Conservation (phyloP, 1,140 invertebrate genomes). For the Drosophila ficusphila region DNA sequence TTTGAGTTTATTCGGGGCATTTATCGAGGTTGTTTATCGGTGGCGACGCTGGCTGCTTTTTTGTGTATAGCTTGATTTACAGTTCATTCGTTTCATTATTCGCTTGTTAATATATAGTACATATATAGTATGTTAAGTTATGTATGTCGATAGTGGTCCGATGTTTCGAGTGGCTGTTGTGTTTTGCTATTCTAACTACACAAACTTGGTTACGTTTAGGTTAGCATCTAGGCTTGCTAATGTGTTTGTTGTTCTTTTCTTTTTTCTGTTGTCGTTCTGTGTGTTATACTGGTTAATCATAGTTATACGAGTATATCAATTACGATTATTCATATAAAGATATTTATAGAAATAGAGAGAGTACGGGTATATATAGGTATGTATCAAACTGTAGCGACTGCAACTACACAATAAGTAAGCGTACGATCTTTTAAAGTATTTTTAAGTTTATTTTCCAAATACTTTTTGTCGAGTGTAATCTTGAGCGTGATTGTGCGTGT, state of each 20-base stretch:
- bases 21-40: constrained; percentile 38
- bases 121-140: constrained; percentile 3
- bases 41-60: constrained; percentile 15
- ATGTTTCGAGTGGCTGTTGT: constrained; percentile 20
- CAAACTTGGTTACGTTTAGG: constrained; percentile 46
- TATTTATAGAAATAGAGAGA: constrained; percentile 39
- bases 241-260: constrained; percentile 6
- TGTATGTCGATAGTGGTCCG: constrained; percentile 7
- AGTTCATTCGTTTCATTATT: constrained; percentile 32
- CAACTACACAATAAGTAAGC: constrained; percentile 58
- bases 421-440: constrained; percentile 53
- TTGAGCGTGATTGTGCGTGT: constrained; percentile 28
- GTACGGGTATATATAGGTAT: constrained; percentile 46
- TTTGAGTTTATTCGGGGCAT: constrained; percentile 35
- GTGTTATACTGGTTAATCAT: constrained; percentile 31
- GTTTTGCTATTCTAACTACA: constrained; percentile 49
- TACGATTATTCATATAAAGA: constrained; percentile 44
- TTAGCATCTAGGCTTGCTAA: constrained; percentile 47
- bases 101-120: constrained; percentile 6
- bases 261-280: constrained; percentile 13
- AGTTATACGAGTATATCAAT: constrained; percentile 40
- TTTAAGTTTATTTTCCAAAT: constrained; percentile 28
- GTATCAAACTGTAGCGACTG: constrained; percentile 57
- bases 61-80: constrained; percentile 24
- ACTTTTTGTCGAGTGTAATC: constrained; percentile 12